Percentiles rank a stretch among this genome's conserved stretches.
These are phyloP conservation scores for Ecdyonurus torrentis DNA, from an alignment of 2,888 invertebrate genomes.

Conservation along the genomic window DNA sequence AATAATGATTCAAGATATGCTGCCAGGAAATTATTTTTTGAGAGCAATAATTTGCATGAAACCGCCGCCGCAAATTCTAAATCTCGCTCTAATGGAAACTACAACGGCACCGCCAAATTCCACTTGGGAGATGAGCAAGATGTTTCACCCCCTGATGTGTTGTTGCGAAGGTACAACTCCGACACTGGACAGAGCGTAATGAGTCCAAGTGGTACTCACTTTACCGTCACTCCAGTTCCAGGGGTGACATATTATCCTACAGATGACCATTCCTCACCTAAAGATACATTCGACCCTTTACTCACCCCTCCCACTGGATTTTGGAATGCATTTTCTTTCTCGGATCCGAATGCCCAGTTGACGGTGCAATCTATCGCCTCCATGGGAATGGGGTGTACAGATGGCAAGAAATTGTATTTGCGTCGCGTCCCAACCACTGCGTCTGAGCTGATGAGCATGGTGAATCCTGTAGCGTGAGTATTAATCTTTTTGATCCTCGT, in stretches of 20 bases:
- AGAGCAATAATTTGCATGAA: not conserved
- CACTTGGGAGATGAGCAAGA: not conserved
- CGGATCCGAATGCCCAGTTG: conserved; percentile 15
- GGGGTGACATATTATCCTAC: not conserved
- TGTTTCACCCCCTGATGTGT: not conserved
- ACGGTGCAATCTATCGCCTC: conserved; percentile 14
- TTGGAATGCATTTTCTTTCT: conserved; percentile 15
- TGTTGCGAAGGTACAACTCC: not conserved
- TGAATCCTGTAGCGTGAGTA: conserved; percentile 68
- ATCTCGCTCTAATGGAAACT: not conserved
- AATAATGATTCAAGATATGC: not conserved
- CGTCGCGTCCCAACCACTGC: conserved; percentile 70
- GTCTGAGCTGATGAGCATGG: conserved; percentile 69
- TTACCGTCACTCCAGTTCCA: not conserved
- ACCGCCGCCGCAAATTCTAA: too few species aligned
- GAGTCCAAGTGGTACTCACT: not conserved
- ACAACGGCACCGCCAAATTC: not conserved
- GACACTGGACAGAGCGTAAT: not conserved
- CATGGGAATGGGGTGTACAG: conserved; percentile 58
- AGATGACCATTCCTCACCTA: not conserved
- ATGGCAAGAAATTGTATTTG: conserved; percentile 71
- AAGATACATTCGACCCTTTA: conserved; percentile 10
- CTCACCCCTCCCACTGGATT: conserved; percentile 10
- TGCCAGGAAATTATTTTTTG: not conserved
- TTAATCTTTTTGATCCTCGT: conserved; percentile 14